Base-by-base conservation (phyloP, 2,113 vertebrate species). In the Scalopus aquaticus region DNA sequence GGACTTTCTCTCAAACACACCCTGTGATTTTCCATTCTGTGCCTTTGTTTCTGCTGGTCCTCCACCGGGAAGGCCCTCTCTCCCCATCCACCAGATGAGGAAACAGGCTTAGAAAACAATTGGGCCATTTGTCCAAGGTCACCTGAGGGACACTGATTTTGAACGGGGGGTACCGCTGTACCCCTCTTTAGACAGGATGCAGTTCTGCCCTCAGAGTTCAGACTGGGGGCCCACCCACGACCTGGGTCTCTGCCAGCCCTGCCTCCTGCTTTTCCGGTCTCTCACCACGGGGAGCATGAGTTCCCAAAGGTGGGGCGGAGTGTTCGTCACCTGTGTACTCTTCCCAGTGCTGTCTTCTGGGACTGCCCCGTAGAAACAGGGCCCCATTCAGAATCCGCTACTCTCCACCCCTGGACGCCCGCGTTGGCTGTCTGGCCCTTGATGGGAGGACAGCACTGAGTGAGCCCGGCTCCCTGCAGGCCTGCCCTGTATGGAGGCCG, bases 281-380 rank as follows among this genome's bases (percentile, higher is more conserved):
- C 78, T 74, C 44, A 37, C 17, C 58, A 74, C 35, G 15, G 3
- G 9, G 39, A 20, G 19, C 0, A 5, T 1, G 26, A 89, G 86
- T 35, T 5, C 32, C 28, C 0, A 0, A 9, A 17, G 30, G 12
- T 30, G 15, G 37, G 37, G 12, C 32, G 0, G 12, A 56, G 58
- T 37, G 37, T 67, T 26, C 24, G 6, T 37, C 44, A 37, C 3
- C 1, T 30, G 5, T 1, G 28, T 0, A 4, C n/a, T 82, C 37
- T 46, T 39, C 30, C 56, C 24, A 74, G 58, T 24, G 28, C 77
- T 46, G 5, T 26, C 49, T 74, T 67, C 67, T 8, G 5, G 58
- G 67, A 56, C 5, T 46, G 69, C 19, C 37, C 17, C 1, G 4
- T 37, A 26, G 46, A 46, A 54, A 37, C 20, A 37, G 11, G 44